Evolutionary conservation across 2,888 invertebrate genomes (phyloP).

Genomic region (Drosophila algonquin): DNA sequence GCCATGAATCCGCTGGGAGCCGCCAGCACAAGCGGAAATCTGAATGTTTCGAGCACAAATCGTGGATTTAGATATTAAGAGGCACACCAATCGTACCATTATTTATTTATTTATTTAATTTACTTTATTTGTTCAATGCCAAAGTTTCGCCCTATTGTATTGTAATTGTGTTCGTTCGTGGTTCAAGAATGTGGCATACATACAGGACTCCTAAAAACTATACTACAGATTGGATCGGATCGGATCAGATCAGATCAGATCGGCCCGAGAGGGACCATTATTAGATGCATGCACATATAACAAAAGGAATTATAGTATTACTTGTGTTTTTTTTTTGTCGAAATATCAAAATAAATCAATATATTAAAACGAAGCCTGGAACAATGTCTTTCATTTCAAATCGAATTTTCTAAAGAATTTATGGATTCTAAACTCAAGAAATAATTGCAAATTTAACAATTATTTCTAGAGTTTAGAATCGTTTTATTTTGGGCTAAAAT

Average conservation of each 20-base stretch:
- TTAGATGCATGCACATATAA: conserved; percentile 37
- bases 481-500: too few relatives aligned
- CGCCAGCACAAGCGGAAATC: conserved; percentile 87
- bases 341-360: conserved; percentile 64
- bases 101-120: conserved; percentile 56
- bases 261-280: background rate
- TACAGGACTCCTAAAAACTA: background rate
- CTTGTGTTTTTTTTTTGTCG: conserved; percentile 80
- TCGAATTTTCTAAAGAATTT: background rate
- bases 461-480: too few relatives aligned
- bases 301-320: conserved; percentile 77
- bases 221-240: background rate
- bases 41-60: conserved; percentile 89
- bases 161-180: conserved; percentile 31
- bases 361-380: conserved; percentile 40
- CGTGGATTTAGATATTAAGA: conserved; percentile 84
- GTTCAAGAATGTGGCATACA: background rate
- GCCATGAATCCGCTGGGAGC: conserved; percentile 89
- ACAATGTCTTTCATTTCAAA: background rate
- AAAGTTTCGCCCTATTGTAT: conserved; percentile 64
- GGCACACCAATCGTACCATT: conserved; percentile 23
- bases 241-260: background rate
- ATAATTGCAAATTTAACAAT: too few relatives aligned
- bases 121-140: conserved; percentile 69
- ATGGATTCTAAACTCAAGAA: too few relatives aligned